Conservation (phyloP, 2,797 vertebrate genomes). For the Smutsia temminckii region DNA sequence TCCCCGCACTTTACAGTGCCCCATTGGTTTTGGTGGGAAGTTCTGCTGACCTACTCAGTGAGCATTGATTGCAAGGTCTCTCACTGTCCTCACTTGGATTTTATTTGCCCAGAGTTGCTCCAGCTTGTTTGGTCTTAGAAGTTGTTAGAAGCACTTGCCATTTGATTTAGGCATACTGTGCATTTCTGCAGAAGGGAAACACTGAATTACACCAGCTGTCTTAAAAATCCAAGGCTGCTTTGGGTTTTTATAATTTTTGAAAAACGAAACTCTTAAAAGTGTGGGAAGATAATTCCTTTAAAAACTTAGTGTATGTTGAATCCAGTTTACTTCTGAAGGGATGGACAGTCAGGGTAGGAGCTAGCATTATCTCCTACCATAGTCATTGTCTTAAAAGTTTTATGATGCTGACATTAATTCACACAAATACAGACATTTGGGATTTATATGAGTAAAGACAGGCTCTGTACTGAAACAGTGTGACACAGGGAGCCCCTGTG, state of each 20-base stretch:
- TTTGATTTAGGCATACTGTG: background rate
- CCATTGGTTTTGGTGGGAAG: background rate
- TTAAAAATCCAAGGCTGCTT: background rate
- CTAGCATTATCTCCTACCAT: accelerated
- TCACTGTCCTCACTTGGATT: background rate
- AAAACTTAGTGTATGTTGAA: background rate
- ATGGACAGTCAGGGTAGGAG: background rate
- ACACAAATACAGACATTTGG: background rate
- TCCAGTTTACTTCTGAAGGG: background rate
- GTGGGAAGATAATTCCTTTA: background rate
- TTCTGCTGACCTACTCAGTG: no score
- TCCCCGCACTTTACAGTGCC: background rate
- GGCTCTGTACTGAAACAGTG: background rate
- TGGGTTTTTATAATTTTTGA: background rate
- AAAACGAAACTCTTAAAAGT: background rate
- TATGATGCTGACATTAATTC: accelerated
- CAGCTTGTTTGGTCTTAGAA: background rate
- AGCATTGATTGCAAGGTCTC: accelerated
- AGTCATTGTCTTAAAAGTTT: accelerated
- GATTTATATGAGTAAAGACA: background rate
- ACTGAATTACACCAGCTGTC: background rate
- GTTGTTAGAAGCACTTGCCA: background rate
- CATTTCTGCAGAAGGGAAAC: background rate
- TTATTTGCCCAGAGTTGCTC: background rate
- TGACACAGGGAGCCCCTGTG: background rate